A percentile compares a stretch with the other conserved stretches of the same genome.
These are phyloP conservation scores for Diploptera punctata DNA, from an alignment of 2,888 invertebrate genomes.

Conservation along the genomic window DNA sequence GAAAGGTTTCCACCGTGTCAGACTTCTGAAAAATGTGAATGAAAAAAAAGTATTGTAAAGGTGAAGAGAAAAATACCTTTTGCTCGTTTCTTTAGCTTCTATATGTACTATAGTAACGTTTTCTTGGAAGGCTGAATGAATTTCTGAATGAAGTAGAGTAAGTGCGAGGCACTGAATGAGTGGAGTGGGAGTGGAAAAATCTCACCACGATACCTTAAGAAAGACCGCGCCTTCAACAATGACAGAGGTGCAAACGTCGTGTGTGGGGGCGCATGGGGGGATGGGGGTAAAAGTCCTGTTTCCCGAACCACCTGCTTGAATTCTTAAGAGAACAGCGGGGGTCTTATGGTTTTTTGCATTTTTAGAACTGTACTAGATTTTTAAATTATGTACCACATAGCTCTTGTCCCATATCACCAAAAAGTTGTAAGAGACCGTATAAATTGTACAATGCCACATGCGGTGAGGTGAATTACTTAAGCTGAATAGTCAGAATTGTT, in stretches of 20 bases:
- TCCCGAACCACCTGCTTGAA: neutral
- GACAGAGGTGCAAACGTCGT: slow-evolving; percentile 7
- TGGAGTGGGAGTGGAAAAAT: neutral
- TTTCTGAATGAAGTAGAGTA: slow-evolving; percentile 29
- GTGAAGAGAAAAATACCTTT: slow-evolving; percentile 29
- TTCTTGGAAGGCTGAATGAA: slow-evolving; percentile 35
- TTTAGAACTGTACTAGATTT: neutral
- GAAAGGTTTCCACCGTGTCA: slow-evolving; percentile 25
- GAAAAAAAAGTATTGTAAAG: slow-evolving; percentile 16
- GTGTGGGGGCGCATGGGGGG: neutral
- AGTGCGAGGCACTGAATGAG: neutral
- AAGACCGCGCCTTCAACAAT: slow-evolving; percentile 16
- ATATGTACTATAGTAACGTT: slow-evolving; percentile 1
- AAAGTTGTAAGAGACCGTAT: too few species aligned
- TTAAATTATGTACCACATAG: neutral
- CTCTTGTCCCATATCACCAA: too few species aligned
- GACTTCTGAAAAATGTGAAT: slow-evolving; percentile 30
- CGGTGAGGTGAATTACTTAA: too few species aligned
- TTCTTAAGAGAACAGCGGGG: slow-evolving; percentile 1
- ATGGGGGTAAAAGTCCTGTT: neutral
- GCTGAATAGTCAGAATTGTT: too few species aligned
- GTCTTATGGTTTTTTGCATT: neutral
- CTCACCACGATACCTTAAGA: neutral
- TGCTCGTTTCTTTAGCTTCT: slow-evolving; percentile 24
- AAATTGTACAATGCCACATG: too few species aligned